Evolutionary conservation across 2,888 invertebrate genomes (phyloP).

Genomic region (Galerucella nymphaeae): DNA sequence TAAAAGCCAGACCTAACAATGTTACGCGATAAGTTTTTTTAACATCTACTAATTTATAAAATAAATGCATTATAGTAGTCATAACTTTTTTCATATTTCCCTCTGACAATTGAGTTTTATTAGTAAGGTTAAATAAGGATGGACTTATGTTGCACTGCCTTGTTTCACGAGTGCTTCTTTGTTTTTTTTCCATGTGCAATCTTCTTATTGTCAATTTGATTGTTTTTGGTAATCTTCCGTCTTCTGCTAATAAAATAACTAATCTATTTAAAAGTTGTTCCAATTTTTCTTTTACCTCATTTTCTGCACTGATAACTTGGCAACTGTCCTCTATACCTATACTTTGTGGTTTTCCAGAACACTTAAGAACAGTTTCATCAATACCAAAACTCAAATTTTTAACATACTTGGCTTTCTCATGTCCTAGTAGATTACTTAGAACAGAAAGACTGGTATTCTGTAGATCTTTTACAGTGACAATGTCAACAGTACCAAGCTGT

Average conservation of each 20-base stretch:
- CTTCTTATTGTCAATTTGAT: conserved; percentile 81
- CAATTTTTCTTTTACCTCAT: conserved; percentile 80
- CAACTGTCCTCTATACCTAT: conserved; percentile 86
- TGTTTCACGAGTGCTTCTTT: conserved; percentile 76
- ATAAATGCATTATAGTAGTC: conserved; percentile 78
- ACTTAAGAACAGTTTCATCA: conserved; percentile 78
- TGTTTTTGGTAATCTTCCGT: conserved; percentile 81
- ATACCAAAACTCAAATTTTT: conserved; percentile 80
- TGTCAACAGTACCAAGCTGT: conserved; percentile 73
- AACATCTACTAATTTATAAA: conserved; percentile 78
- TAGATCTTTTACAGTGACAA: conserved; percentile 75
- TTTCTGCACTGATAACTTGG: conserved; percentile 76
- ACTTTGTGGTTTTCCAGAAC: conserved; percentile 80
- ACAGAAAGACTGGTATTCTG: conserved; percentile 71
- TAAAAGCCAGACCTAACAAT: conserved; percentile 82
- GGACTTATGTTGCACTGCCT: conserved; percentile 80
- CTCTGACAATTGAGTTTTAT: conserved; percentile 61
- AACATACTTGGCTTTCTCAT: conserved; percentile 76
- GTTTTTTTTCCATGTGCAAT: conserved; percentile 73
- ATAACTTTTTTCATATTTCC: conserved; percentile 75
- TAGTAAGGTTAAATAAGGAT: conserved; percentile 68
- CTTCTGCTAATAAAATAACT: conserved; percentile 78
- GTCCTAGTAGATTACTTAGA: conserved; percentile 69
- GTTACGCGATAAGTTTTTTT: conserved; percentile 83
- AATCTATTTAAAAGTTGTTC: conserved; percentile 76